These are phyloP conservation scores for Poliocrania exsul DNA, from an alignment of 2,797 vertebrate species.

Conservation along the genomic window DNA sequence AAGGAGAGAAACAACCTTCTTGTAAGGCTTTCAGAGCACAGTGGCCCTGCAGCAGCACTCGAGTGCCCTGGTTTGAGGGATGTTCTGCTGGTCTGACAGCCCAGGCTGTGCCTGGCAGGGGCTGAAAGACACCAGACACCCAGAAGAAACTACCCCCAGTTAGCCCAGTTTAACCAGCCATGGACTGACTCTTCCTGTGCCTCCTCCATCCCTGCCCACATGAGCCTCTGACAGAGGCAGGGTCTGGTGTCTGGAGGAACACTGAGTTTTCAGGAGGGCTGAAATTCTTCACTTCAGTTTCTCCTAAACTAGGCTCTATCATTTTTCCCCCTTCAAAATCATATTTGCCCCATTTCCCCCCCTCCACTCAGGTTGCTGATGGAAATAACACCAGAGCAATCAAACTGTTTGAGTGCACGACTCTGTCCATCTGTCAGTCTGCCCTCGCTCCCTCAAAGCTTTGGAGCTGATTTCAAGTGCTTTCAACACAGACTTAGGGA, in stretches of 20 bases:
- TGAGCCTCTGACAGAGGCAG: not conserved
- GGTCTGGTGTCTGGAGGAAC: not conserved
- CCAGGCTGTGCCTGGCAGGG: not conserved
- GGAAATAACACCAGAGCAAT: not conserved
- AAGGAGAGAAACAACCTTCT: not conserved
- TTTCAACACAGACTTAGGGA: not conserved
- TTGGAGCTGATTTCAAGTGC: constrained; percentile 23
- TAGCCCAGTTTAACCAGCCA: not conserved
- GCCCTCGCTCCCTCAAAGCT: not conserved
- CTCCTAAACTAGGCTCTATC: not conserved
- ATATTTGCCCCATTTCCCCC: not conserved
- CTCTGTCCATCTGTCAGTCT: not conserved
- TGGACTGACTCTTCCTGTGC: fast-evolving
- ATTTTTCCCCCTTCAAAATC: not conserved
- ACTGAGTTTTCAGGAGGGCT: not conserved
- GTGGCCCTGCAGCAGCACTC: not conserved
- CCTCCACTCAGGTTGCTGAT: not conserved
- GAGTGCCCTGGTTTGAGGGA: not conserved
- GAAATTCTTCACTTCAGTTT: not conserved
- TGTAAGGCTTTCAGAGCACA: not conserved
- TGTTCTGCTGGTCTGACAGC: not conserved
- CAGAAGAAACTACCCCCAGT: not conserved
- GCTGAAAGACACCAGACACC: not conserved
- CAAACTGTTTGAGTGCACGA: not conserved
- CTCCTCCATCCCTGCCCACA: not conserved